These are phyloP conservation scores for Hoplodrina ambigua DNA, from an alignment of 2,888 invertebrate genomes.

Conservation along the genomic window DNA sequence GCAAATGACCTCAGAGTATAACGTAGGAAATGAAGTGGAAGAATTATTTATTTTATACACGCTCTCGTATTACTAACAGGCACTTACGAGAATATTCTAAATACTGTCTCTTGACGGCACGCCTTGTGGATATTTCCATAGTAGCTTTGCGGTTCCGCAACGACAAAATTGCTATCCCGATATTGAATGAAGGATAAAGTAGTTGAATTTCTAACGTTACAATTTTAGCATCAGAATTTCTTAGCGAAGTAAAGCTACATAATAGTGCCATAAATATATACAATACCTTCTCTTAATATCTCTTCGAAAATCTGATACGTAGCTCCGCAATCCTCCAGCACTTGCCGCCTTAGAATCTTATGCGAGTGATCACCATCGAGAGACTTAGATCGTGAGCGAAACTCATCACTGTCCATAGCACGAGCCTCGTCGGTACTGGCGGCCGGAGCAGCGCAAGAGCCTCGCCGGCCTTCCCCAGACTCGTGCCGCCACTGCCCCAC, in stretches of 20 bases:
- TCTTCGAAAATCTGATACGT: conserved; percentile 95
- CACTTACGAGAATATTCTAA: conserved; percentile 44
- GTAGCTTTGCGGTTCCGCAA: conserved; percentile 6
- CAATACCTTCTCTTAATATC: conserved; percentile 91
- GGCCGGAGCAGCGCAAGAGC: conserved; percentile 84
- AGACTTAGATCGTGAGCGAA: conserved; percentile 94
- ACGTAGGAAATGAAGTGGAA: conserved; percentile 58
- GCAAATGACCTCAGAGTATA: conserved; percentile 56
- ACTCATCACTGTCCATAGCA: conserved; percentile 91
- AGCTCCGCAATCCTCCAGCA: conserved; percentile 94
- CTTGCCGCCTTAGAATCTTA: conserved; percentile 78
- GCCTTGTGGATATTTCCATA: conserved; percentile 2
- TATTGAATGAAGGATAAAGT: background rate
- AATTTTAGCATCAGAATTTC: conserved; percentile 8
- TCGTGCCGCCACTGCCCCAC: conserved; percentile 93
- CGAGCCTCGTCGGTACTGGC: conserved; percentile 85
- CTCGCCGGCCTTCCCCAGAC: conserved; percentile 83
- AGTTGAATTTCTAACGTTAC: conserved; percentile 6
- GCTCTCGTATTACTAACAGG: conserved; percentile 36
- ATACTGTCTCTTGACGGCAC: conserved; percentile 36
- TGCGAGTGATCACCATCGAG: conserved; percentile 91
- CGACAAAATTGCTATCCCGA: background rate
- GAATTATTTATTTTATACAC: conserved; percentile 63
- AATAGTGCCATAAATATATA: conserved; percentile 20
- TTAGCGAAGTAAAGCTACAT: background rate